phyloP scores from a whole-genome alignment of 2,888 invertebrate genomes.

The Melieria picta region DNA sequence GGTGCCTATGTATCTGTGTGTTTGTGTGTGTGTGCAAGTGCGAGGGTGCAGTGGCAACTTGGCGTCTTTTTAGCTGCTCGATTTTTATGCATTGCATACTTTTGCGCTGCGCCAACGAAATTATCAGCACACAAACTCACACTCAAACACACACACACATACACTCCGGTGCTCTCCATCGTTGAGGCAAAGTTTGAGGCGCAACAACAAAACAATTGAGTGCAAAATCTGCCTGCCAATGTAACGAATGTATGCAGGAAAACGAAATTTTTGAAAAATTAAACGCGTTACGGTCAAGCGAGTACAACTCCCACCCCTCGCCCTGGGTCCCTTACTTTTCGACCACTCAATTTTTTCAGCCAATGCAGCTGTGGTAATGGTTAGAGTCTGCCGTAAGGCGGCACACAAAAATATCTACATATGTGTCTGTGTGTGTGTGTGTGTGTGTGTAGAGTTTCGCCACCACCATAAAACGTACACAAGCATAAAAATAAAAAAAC shows the following conservation, averaged over 20 bases:
- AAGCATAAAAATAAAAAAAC: conserved; percentile 36
- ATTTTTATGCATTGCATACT: conserved; percentile 44
- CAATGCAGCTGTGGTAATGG: no score
- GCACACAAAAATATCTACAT: no score
- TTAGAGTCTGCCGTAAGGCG: no score
- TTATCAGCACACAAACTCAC: conserved; percentile 18
- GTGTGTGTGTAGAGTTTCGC: background rate
- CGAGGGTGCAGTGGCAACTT: conserved; percentile 7
- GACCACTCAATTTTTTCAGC: no score
- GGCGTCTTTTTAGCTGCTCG: conserved; percentile 24
- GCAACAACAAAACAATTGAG: no score
- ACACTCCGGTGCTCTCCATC: background rate
- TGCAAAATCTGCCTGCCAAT: no score
- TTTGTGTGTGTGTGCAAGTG: background rate
- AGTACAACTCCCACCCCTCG: conserved; percentile 1
- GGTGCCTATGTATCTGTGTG: background rate
- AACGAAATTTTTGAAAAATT: conserved; percentile 23
- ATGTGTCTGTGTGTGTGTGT: background rate
- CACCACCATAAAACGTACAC: conserved; percentile 21
- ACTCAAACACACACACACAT: background rate
- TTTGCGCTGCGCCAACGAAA: conserved; percentile 33
- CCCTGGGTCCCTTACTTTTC: no score
- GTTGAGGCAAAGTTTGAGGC: no score
- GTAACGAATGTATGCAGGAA: background rate
- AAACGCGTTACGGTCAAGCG: conserved; percentile 32